These are phyloP conservation scores for Temnothorax curvispinosus DNA, from an alignment of 1,140 invertebrate genomes.

Conservation along the genomic window DNA sequence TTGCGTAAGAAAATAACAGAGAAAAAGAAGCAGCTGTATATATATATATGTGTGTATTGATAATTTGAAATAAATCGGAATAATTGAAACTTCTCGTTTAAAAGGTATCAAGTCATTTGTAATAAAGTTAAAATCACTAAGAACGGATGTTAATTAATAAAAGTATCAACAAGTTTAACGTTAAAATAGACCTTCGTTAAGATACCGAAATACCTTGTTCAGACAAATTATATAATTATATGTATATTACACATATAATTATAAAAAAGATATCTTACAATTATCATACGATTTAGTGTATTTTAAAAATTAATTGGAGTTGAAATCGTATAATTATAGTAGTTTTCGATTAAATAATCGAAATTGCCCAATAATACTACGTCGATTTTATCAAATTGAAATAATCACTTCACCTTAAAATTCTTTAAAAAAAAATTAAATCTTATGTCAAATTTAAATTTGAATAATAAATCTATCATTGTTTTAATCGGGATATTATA, in stretches of 20 bases:
- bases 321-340: not conserved
- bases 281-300: not conserved
- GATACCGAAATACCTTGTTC: not conserved
- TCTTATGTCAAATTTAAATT: no score
- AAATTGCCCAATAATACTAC: not conserved
- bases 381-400: no score
- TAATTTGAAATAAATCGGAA: constrained; percentile 5
- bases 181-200: not conserved
- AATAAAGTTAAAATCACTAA: not conserved
- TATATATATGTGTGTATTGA: not conserved
- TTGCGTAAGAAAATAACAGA: constrained; percentile 4
- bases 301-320: not conserved
- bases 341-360: not conserved
- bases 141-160: not conserved
- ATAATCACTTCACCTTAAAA: no score
- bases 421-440: no score
- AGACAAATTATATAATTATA: not conserved
- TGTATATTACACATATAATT: not conserved
- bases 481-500: no score
- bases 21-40: not conserved
- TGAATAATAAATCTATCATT: no score
- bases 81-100: not conserved
- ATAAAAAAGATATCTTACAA: not conserved
- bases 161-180: not conserved
- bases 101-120: not conserved